Conservation (phyloP, 2,797 vertebrate genomes). For the Halcyon chelicuti region DNA sequence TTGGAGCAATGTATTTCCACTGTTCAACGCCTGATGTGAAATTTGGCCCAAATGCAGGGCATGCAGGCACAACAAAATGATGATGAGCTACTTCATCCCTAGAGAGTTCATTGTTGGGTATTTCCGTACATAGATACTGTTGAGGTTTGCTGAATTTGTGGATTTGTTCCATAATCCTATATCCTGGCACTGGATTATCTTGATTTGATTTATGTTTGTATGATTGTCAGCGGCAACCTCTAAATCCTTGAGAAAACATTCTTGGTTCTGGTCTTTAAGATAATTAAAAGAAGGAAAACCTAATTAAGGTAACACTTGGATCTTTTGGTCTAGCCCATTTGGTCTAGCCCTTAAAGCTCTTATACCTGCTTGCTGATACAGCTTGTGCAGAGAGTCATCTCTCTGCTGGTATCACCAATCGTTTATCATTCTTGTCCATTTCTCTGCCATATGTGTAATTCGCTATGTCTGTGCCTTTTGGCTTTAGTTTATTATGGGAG, state of each 20-base stretch:
- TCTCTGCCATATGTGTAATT: neutral
- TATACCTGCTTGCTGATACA: neutral
- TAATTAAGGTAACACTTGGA: neutral
- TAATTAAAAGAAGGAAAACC: neutral
- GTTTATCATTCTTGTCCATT: neutral
- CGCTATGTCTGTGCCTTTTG: neutral
- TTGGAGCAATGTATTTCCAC: neutral
- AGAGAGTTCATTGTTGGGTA: accelerated
- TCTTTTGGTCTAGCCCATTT: slow-evolving; percentile 8
- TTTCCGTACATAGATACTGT: neutral
- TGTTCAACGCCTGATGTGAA: neutral
- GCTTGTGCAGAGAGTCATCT: neutral
- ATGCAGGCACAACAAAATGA: neutral
- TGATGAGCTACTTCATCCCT: neutral
- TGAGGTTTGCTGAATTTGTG: neutral
- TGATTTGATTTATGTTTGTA: neutral
- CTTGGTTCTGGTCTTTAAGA: neutral
- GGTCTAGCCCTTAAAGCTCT: neutral
- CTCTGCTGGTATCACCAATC: neutral
- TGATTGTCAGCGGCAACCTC: neutral
- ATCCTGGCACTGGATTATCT: neutral
- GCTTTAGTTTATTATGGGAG: neutral
- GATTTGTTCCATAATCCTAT: neutral
- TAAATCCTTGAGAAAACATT: neutral
- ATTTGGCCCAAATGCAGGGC: neutral